phyloP scores from a whole-genome alignment of 2,797 vertebrate genomes.

The Chelidonichthys spinosus region DNA sequence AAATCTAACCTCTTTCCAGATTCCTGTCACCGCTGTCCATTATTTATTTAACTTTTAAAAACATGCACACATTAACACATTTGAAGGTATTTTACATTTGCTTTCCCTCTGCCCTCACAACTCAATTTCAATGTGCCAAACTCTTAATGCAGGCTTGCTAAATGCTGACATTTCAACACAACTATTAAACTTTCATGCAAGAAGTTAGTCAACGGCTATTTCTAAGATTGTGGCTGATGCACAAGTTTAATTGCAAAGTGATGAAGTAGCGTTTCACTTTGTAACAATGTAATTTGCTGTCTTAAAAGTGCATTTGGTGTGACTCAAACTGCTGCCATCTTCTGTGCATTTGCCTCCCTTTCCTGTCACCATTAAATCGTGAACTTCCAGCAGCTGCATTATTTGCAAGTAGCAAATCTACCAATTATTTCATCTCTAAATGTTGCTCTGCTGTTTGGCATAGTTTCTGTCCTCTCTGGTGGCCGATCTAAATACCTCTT shows the following conservation, averaged over 20 bases:
- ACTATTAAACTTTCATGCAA: not conserved
- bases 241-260: not conserved
- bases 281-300: not conserved
- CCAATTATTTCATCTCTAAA: too few species aligned
- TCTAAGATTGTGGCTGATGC: not conserved
- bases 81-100: not conserved
- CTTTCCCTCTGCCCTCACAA: not conserved
- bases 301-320: not conserved
- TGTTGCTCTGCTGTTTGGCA: constrained; percentile 18
- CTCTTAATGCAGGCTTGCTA: not conserved
- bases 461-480: constrained; percentile 29
- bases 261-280: not conserved
- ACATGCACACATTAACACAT: not conserved
- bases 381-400: not conserved
- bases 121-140: not conserved
- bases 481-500: constrained; percentile 50
- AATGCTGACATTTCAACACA: not conserved
- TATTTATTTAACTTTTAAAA: not conserved
- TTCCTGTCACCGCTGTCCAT: not conserved
- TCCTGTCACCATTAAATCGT: not conserved
- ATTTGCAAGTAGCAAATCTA: not conserved
- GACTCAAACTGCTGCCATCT: not conserved
- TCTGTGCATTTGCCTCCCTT: not conserved
- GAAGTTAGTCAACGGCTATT: not conserved
- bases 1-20: not conserved